A percentile compares a stretch with the other conserved stretches of the same genome.
These are phyloP conservation scores for Vulpes ferrilata DNA, from an alignment of 2,113 vertebrate species.

Conservation along the genomic window DNA sequence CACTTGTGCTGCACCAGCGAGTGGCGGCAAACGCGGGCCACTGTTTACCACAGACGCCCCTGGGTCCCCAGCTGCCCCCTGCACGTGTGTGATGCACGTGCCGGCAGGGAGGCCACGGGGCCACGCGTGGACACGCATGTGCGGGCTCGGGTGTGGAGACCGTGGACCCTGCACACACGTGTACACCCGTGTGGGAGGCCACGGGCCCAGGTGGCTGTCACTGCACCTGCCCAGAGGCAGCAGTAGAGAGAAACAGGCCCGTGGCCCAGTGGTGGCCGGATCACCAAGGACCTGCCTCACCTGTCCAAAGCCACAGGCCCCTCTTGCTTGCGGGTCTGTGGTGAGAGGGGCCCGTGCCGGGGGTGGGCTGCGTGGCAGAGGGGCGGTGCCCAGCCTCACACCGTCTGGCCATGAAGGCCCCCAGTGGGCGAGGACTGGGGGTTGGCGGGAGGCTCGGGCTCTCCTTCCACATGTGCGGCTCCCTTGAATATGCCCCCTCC, in stretches of 20 bases:
- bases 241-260: neutral
- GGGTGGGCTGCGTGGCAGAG: neutral
- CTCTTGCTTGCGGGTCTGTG: neutral
- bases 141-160: neutral
- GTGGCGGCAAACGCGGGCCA: neutral
- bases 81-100: fast-evolving
- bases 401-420: fast-evolving
- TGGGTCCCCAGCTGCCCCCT: neutral
- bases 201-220: neutral
- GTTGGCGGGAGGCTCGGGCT: fast-evolving
- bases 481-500: neutral
- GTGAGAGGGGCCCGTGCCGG: neutral
- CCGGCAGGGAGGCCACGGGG: fast-evolving
- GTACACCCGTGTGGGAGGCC: neutral
- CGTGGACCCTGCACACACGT: neutral
- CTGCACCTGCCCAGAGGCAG: neutral
- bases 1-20: neutral
- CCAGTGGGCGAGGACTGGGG: neutral
- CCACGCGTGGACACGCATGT: neutral
- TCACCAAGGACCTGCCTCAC: neutral
- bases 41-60: neutral
- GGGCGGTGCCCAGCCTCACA: neutral
- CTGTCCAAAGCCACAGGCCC: neutral
- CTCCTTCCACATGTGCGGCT: fast-evolving
- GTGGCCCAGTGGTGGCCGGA: neutral